These are phyloP conservation scores for Chrysolina haemoptera DNA, from an alignment of 2,888 invertebrate genomes.

Conservation along the genomic window DNA sequence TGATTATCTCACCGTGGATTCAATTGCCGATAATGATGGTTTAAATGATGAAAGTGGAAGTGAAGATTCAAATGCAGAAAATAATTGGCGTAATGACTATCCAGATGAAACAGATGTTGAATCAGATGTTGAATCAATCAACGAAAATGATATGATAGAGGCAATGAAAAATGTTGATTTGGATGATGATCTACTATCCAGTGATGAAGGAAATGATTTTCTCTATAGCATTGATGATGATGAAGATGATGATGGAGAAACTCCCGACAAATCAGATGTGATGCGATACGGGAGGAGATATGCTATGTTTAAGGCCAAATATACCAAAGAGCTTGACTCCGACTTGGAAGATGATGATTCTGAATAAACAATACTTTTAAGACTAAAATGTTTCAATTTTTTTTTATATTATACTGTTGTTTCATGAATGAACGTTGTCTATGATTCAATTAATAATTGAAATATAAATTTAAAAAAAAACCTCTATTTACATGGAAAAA, in stretches of 20 bases:
- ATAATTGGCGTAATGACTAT: slow-evolving; percentile 84
- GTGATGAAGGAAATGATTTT: slow-evolving; percentile 68
- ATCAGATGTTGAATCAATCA: slow-evolving; percentile 72
- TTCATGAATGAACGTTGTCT: not conserved
- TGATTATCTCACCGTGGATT: slow-evolving; percentile 67
- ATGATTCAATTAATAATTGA: not conserved
- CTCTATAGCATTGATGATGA: slow-evolving; percentile 63
- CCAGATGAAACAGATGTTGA: slow-evolving; percentile 74
- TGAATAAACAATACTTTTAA: not conserved
- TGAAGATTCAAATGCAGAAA: slow-evolving; percentile 85
- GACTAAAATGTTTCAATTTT: not conserved
- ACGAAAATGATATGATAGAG: slow-evolving; percentile 75
- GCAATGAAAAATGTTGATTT: slow-evolving; percentile 71
- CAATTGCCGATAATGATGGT: slow-evolving; percentile 68
- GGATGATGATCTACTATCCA: slow-evolving; percentile 63
- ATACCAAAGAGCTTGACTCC: slow-evolving; percentile 60
- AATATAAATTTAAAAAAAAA: too few species aligned
- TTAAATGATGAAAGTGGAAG: slow-evolving; percentile 71
- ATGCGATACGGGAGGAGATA: slow-evolving; percentile 77
- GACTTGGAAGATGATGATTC: slow-evolving; percentile 50
- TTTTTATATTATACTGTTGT: not conserved
- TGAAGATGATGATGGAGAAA: slow-evolving; percentile 56
- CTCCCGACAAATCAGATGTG: slow-evolving; percentile 70
- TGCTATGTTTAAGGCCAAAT: slow-evolving; percentile 77
- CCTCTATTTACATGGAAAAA: too few species aligned